Evolutionary conservation across 2,888 invertebrate genomes (phyloP), one percentile per base, ranked within the genome.

Genomic region (Leptinotarsa rubiginosa): DNA sequence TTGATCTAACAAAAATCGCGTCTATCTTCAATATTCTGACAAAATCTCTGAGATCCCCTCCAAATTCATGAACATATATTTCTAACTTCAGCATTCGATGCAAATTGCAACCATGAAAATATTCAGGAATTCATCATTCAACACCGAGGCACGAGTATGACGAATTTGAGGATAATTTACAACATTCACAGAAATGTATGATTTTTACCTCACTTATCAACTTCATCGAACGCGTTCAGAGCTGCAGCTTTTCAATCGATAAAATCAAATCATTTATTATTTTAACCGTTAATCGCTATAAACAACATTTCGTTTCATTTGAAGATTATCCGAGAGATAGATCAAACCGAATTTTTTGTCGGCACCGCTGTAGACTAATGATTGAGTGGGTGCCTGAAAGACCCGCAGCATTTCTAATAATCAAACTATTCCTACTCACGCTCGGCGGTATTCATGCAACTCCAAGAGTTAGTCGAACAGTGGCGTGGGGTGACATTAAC

Each of bases 321-420:
- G 62, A 72, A 75, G 70, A 73, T 70, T 59, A 56, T 68, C 64
- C 75, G 70, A 15, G 67, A 70, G 70, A 74, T 72, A 74, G 69
- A 72, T 72, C 74, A 72, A 74, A 68, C 70, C 62, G 74, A 70
- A 72, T 76, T 72, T 71, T 69, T 69, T 70, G 62, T 62, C 70
- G 62, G 70, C 79, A 77, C 76, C 78, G 71, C 65, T 25, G 59
- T 67, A 77, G 76, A 78, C 79, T 78, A 78, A 81, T 80, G 81
- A 81, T 81, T 74, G 78, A 79, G 83, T 83, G 79, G 83, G 82
- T 81, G 81, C 78, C 77, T 70, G 75, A 80, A 75, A 75, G 77
- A 81, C 82, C 81, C 80, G 81, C 76, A 82, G 81, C 81, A 78
- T 78, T 81, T 81, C 80, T 77, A 82, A 82, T 81, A 74, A 74